These are phyloP conservation scores for Spinus olivaceus DNA, from an alignment of 2,797 vertebrate genomes.

Conservation along the genomic window DNA sequence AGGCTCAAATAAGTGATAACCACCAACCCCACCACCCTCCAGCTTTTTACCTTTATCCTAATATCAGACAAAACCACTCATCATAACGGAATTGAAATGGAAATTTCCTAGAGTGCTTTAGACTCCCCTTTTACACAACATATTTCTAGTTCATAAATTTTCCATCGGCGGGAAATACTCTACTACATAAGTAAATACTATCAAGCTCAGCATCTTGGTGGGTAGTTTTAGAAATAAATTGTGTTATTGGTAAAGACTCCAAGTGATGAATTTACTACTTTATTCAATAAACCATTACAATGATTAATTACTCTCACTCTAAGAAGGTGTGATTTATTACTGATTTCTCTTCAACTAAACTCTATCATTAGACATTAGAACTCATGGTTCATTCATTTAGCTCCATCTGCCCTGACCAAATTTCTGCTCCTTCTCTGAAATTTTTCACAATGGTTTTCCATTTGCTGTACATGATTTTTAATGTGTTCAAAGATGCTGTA, in stretches of 20 bases:
- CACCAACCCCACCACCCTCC: fast-evolving
- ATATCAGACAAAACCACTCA: background rate
- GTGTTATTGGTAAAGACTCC: background rate
- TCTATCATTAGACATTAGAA: background rate
- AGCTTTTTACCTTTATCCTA: background rate
- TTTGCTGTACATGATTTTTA: background rate
- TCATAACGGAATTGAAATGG: background rate
- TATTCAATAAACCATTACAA: slow-evolving; percentile 19
- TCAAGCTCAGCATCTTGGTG: background rate
- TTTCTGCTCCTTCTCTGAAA: background rate
- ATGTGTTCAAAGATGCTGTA: background rate
- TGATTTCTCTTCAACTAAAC: background rate
- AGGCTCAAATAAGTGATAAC: background rate
- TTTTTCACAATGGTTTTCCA: background rate
- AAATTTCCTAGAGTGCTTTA: background rate
- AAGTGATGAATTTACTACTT: slow-evolving; percentile 25
- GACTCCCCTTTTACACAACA: background rate
- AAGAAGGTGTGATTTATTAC: slow-evolving; percentile 18
- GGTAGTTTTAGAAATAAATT: background rate
- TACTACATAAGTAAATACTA: background rate
- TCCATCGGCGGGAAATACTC: background rate
- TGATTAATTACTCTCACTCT: slow-evolving; percentile 16
- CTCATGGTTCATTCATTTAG: background rate
- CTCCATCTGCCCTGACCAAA: background rate
- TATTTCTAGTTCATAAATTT: background rate